phyloP scores from a whole-genome alignment of 2,888 invertebrate species.

The Acanthosepion pharaonis region DNA sequence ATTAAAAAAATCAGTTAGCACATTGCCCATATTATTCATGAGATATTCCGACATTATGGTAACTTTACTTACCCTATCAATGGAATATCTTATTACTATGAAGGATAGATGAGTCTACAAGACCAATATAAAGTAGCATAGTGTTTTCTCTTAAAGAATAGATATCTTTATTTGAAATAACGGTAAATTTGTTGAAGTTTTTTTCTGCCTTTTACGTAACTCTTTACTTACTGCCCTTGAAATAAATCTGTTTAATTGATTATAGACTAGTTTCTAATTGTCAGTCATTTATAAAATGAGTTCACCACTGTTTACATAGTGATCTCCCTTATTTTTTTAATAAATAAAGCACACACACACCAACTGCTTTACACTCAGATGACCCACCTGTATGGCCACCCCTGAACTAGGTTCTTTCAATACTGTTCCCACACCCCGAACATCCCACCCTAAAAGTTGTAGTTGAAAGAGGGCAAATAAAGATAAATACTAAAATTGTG shows the following conservation, averaged over 20 bases:
- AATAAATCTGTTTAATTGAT: background rate
- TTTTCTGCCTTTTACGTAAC: too few species aligned
- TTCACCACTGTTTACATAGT: background rate
- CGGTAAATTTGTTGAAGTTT: too few species aligned
- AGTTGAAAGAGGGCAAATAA: background rate
- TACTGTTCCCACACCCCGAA: background rate
- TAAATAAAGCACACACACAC: background rate
- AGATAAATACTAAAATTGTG: background rate
- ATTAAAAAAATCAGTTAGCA: too few species aligned
- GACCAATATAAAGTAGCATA: too few species aligned
- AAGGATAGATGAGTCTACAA: too few species aligned
- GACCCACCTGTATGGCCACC: background rate
- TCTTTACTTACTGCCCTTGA: background rate
- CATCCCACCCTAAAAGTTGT: too few species aligned
- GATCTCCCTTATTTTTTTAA: background rate
- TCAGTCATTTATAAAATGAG: background rate
- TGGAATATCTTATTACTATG: too few species aligned
- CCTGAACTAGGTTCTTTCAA: background rate
- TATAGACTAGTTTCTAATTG: background rate
- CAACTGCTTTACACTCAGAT: background rate
- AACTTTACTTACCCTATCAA: too few species aligned
- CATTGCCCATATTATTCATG: too few species aligned
- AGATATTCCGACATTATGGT: too few species aligned
- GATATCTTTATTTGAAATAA: background rate
- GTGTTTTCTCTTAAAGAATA: background rate